A percentile compares a stretch with the other conserved stretches of the same genome.
Evolutionary conservation across 2,888 invertebrate species (phyloP).

Genomic region (Cylindroiulus punctatus): DNA sequence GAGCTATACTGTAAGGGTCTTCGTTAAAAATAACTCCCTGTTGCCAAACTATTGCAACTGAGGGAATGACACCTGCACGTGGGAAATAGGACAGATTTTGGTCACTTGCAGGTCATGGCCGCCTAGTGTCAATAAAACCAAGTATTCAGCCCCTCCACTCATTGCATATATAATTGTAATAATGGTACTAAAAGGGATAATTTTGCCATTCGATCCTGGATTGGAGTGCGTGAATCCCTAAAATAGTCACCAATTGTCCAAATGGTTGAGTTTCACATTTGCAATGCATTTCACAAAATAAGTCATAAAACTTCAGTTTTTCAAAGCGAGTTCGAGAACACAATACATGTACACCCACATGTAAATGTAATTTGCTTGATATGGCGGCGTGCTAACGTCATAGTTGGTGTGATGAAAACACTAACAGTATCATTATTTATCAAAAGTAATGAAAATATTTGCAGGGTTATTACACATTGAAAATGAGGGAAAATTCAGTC

Average conservation of each 20-base stretch:
- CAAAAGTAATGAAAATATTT: too few relatives aligned
- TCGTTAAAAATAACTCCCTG: background rate
- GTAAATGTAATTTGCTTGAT: too few relatives aligned
- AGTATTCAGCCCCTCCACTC: background rate
- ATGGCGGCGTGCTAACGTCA: too few relatives aligned
- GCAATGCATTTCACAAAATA: too few relatives aligned
- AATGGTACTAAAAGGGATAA: conserved; percentile 24
- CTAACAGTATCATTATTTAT: too few relatives aligned
- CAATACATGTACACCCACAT: too few relatives aligned
- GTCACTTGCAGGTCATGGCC: conserved; percentile 19
- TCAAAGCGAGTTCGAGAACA: too few relatives aligned
- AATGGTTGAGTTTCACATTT: background rate
- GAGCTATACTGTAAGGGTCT: background rate
- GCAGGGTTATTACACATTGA: too few relatives aligned
- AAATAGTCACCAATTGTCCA: background rate
- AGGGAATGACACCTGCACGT: background rate
- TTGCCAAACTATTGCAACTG: background rate
- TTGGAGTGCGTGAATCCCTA: background rate
- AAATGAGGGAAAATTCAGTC: too few relatives aligned
- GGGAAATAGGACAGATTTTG: background rate
- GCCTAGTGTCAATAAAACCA: background rate
- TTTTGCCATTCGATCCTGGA: background rate
- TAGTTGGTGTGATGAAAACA: too few relatives aligned
- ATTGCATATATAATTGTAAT: conserved; percentile 38
- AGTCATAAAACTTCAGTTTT: too few relatives aligned